phyloP scores from a whole-genome alignment of 2,797 vertebrate species.

The Glyptemys insculpta region DNA sequence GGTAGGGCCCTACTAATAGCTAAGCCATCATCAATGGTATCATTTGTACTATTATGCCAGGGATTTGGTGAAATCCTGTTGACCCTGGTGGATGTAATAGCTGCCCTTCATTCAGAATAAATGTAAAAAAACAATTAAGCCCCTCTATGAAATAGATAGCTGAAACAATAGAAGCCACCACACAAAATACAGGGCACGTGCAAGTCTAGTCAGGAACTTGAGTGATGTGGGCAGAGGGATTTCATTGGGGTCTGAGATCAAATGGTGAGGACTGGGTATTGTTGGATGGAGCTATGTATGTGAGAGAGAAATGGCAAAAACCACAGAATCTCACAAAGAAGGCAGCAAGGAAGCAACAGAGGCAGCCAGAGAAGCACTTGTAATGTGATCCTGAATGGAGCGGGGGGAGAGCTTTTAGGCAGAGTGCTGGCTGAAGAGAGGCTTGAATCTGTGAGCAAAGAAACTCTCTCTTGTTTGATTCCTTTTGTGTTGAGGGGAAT shows the following conservation, averaged over 20 bases:
- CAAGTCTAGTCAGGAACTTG: neutral
- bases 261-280: neutral
- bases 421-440: neutral
- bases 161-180: neutral
- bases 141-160: neutral
- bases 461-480: neutral
- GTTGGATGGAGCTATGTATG: neutral
- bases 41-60: neutral
- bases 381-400: neutral
- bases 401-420: neutral
- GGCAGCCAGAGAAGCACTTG: neutral
- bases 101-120: neutral
- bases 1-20: neutral
- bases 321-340: neutral
- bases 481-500: neutral
- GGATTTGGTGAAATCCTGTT: neutral
- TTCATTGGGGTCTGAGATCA: neutral
- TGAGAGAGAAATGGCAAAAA: neutral
- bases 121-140: fast-evolving
- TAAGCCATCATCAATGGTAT: neutral
- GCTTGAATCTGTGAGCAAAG: neutral
- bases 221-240: neutral
- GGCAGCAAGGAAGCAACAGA: neutral
- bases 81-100: neutral
- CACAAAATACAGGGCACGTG: too few relatives aligned